A percentile compares a stretch with the other conserved stretches of the same genome.
Evolutionary conservation across 1,140 invertebrate species (phyloP).

Genomic region (Hyles vespertilio): DNA sequence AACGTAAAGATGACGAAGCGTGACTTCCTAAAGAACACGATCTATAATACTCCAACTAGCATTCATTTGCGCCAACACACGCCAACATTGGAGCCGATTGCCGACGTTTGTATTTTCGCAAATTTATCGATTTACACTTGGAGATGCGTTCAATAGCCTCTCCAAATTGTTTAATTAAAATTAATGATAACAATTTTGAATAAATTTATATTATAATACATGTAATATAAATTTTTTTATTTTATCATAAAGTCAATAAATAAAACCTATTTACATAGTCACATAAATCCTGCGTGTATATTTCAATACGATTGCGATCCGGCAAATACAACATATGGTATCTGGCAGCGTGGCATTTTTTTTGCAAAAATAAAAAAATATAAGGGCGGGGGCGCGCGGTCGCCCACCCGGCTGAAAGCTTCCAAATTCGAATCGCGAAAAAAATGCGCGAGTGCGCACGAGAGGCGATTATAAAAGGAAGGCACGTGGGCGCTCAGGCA

Average conservation of each 20-base stretch:
- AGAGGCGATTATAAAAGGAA: conserved; percentile 59
- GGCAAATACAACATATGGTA: conserved; percentile 22
- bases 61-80: too few species aligned
- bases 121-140: too few species aligned
- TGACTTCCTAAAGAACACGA: too few species aligned
- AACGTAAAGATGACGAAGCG: too few species aligned
- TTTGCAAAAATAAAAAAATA: conserved; percentile 34
- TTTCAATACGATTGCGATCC: conserved; percentile 10
- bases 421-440: conserved; percentile 72
- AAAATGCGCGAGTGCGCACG: conserved; percentile 61
- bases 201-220: not conserved
- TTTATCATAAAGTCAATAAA: too few species aligned
- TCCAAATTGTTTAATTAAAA: not conserved
- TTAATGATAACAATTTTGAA: not conserved
- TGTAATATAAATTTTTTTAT: not conserved
- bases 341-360: conserved; percentile 48
- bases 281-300: not conserved
- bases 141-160: not conserved
- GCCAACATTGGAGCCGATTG: too few species aligned
- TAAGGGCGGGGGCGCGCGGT: conserved; percentile 59
- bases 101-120: too few species aligned
- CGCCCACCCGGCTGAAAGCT: conserved; percentile 69
- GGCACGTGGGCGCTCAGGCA: conserved; percentile 60
- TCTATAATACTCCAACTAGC: too few species aligned
- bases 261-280: not conserved